Evolutionary conservation across 2,113 vertebrate species (phyloP).

Genomic region (Ifrita kowaldi): DNA sequence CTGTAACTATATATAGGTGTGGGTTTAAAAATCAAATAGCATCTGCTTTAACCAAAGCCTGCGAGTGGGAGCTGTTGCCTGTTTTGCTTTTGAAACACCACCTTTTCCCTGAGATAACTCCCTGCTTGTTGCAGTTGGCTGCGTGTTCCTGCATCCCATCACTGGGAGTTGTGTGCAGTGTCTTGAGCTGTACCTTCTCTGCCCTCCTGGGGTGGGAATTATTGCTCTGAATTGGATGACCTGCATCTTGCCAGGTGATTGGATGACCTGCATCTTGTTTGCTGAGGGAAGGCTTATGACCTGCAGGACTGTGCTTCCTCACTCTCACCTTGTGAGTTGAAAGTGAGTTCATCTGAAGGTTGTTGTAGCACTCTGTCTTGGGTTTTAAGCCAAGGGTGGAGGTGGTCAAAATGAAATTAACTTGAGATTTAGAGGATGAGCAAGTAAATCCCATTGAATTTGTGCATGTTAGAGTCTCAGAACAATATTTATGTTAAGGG

Average conservation of each 20-base stretch:
- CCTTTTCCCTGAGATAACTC: accelerated
- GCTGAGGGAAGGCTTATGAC: not conserved
- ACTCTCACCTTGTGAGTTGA: not conserved
- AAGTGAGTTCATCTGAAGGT: not conserved
- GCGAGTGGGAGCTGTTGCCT: not conserved
- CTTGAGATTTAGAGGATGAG: not conserved
- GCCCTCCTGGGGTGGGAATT: not conserved
- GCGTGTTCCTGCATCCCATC: accelerated
- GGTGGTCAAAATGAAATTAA: not conserved
- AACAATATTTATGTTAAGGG: not conserved
- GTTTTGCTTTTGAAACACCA: not conserved
- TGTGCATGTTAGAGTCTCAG: not conserved
- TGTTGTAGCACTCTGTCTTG: not conserved
- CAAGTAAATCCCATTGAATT: not conserved
- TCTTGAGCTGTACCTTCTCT: not conserved
- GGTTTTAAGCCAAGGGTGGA: not conserved
- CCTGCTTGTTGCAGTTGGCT: not conserved
- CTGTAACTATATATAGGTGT: not conserved
- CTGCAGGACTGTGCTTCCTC: not conserved
- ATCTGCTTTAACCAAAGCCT: not conserved
- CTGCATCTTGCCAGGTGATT: not conserved
- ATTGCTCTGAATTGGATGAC: not conserved
- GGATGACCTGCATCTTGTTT: not conserved
- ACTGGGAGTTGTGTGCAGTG: not conserved
- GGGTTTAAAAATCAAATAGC: not conserved